Evolutionary conservation across 2,113 vertebrate genomes (phyloP).

Genomic region (Nothobranchius furzeri): DNA sequence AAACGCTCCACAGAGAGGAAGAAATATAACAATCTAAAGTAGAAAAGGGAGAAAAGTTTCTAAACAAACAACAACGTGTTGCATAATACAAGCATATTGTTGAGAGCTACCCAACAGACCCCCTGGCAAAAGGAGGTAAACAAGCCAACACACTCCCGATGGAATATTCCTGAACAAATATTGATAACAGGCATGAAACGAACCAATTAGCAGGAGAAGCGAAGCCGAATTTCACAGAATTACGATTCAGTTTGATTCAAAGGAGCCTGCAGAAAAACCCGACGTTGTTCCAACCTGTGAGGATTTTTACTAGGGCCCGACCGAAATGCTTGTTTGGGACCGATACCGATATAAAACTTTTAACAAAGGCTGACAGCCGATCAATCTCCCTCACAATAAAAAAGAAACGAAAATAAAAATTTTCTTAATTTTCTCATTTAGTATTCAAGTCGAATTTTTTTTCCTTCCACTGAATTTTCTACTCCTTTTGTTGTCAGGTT

Average conservation of each 20-base stretch:
- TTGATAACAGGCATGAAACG: slow-evolving; percentile 33
- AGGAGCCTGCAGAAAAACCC: too few species aligned
- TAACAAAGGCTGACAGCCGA: too few species aligned
- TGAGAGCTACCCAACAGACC: background rate
- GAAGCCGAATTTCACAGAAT: slow-evolving; percentile 40
- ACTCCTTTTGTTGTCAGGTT: too few species aligned
- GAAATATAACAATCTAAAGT: slow-evolving; percentile 25
- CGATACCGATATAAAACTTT: too few species aligned
- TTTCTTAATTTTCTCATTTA: too few species aligned
- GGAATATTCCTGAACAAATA: slow-evolving; percentile 36
- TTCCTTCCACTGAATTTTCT: too few species aligned
- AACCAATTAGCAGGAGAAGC: slow-evolving; percentile 58
- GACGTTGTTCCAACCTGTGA: too few species aligned
- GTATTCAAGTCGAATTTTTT: too few species aligned
- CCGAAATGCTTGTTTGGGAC: too few species aligned
- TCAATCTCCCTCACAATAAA: too few species aligned
- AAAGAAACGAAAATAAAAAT: too few species aligned
- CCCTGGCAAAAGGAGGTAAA: background rate
- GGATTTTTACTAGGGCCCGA: too few species aligned
- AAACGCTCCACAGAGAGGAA: slow-evolving; percentile 13
- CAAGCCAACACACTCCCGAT: slow-evolving; percentile 18
- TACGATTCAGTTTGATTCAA: background rate
- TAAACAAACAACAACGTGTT: slow-evolving; percentile 13
- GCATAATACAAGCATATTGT: slow-evolving; percentile 19
- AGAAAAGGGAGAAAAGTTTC: slow-evolving; percentile 9